phyloP scores from a whole-genome alignment of 2,888 invertebrate species.

The Limnephilus rhombicus region DNA sequence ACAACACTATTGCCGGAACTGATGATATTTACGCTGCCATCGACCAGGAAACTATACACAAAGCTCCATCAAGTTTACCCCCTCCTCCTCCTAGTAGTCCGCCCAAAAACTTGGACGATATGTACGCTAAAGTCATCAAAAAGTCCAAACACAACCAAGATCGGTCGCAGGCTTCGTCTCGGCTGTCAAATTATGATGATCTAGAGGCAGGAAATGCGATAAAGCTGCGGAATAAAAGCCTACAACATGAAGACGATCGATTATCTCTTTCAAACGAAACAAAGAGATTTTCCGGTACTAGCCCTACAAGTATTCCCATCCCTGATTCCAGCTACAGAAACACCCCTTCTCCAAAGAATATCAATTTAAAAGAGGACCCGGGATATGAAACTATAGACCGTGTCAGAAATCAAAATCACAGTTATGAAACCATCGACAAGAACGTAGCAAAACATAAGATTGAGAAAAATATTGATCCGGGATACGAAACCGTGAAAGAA shows the following conservation, averaged over 20 bases:
- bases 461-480: constrained; percentile 77
- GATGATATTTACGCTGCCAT: constrained; percentile 66
- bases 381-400: constrained; percentile 77
- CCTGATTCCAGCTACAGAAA: constrained; percentile 52
- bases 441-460: constrained; percentile 72
- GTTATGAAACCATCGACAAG: constrained; percentile 81
- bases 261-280: constrained; percentile 68
- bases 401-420: constrained; percentile 76
- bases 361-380: constrained; percentile 72
- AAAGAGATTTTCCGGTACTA: constrained; percentile 60
- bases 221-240: constrained; percentile 66
- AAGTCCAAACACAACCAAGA: constrained; percentile 78
- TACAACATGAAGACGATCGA: constrained; percentile 68
- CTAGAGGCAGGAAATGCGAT: constrained; percentile 57
- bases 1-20: constrained; percentile 73
- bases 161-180: constrained; percentile 69
- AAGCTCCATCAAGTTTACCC: constrained; percentile 70
- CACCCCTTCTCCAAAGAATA: constrained; percentile 57
- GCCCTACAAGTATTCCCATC: constrained; percentile 54
- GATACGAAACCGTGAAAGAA: constrained; percentile 80
- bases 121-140: constrained; percentile 93
- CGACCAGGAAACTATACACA: constrained; percentile 68
- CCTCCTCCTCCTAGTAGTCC: constrained; percentile 76
- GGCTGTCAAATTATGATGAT: constrained; percentile 69
- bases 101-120: constrained; percentile 87